These are phyloP conservation scores for Diachasmimorpha longicaudata DNA, from an alignment of 1,140 invertebrate species.

Conservation along the genomic window DNA sequence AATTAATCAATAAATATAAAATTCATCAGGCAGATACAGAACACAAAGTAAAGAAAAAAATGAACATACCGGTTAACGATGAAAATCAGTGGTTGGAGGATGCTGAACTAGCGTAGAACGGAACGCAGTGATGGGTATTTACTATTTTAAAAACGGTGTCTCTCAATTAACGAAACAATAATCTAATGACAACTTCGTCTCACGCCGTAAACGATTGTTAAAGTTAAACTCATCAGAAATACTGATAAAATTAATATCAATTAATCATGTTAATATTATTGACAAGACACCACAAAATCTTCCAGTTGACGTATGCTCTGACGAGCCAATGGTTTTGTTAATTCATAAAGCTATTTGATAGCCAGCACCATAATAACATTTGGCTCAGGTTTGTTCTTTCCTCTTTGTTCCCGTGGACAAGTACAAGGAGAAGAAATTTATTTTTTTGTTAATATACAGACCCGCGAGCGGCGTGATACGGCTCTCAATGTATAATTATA, in stretches of 20 bases:
- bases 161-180: not conserved
- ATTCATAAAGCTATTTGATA: not conserved
- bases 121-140: constrained; percentile 45
- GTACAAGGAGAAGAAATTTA: no score
- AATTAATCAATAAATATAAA: constrained; percentile 30
- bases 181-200: not conserved
- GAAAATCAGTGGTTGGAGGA: constrained; percentile 60
- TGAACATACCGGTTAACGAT: constrained; percentile 63
- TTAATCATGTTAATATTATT: not conserved
- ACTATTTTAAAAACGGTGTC: constrained; percentile 13
- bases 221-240: not conserved
- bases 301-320: constrained; percentile 12
- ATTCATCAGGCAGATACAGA: constrained; percentile 37
- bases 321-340: not conserved
- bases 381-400: not conserved
- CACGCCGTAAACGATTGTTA: not conserved
- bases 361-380: not conserved
- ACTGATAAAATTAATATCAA: not conserved
- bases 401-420: not conserved
- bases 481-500: not conserved
- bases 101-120: constrained; percentile 58
- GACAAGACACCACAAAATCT: constrained; percentile 14
- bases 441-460: not conserved
- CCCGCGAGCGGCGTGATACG: not conserved
- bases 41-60: constrained; percentile 61